Evolutionary conservation across 2,797 vertebrate genomes (phyloP).

Genomic region (Melanotaenia parkinsoni): DNA sequence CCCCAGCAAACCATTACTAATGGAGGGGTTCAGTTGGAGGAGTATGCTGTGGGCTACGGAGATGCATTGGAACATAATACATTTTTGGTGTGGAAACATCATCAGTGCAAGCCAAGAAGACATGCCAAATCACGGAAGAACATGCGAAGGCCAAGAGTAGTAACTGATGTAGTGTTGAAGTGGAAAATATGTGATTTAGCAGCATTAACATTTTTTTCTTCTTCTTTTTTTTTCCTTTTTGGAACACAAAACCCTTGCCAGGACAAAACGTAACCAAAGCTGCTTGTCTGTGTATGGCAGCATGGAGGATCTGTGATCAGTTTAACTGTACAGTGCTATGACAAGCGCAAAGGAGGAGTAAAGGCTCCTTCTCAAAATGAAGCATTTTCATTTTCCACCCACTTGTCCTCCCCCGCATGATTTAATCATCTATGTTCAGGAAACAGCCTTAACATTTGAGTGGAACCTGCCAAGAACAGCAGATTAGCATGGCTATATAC

Average conservation of each 20-base stretch:
- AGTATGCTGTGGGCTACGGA: constrained; percentile 1
- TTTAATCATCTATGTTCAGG: constrained; percentile 21
- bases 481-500: constrained; percentile 61
- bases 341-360: constrained; percentile 29
- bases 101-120: constrained; percentile 55
- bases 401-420: not conserved
- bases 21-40: not conserved
- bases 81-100: constrained; percentile 32
- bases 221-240: not conserved
- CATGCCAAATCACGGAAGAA: constrained; percentile 53
- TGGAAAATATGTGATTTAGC: constrained; percentile 42
- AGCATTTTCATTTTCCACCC: constrained; percentile 1
- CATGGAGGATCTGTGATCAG: constrained; percentile 46
- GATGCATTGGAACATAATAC: constrained; percentile 7
- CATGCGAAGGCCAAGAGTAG: constrained; percentile 49
- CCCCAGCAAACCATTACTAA: not conserved
- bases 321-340: constrained; percentile 60
- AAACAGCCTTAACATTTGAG: constrained; percentile 36
- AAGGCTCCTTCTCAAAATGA: constrained; percentile 33
- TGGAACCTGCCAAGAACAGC: constrained; percentile 58
- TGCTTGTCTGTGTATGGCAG: constrained; percentile 43
- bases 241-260: not conserved
- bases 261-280: constrained; percentile 26
- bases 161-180: constrained; percentile 20
- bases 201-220: constrained; percentile 43